Evolutionary conservation across 2,888 invertebrate species (phyloP), one percentile per base, ranked within the genome.

Genomic region (Diaphora mendica): DNA sequence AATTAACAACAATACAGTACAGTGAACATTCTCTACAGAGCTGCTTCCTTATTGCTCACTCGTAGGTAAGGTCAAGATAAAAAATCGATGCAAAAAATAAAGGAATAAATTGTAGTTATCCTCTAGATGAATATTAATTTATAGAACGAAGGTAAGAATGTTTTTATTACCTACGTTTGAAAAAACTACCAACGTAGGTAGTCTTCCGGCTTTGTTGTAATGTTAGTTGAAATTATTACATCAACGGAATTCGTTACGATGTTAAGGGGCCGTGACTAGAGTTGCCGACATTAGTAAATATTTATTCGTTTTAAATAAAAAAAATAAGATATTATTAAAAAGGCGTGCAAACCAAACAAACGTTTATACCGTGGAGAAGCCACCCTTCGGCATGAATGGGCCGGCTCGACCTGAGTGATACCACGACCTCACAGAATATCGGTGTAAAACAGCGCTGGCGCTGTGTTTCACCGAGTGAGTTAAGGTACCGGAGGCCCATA

Each of bases 31-130:
- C 73, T 76, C 48, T 76, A 67, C 74, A 71, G 78, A 78, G 76
- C 69, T 71, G 70, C 83, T 85, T 82, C 81, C 77, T 79, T 73
- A 44, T 80, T 81, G 78, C 78, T 74, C 67, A 86, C 77, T 80
- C 72, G 77, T 76, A 74, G 55, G 59, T 80, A 81, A 86, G 87
- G 87, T 83, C 85, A 85, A 76, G 78, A 80, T 64, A 76, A 66
- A 73, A 68, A 73, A 33, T 59, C 30, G 15, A 30, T 64, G 55
- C 26, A 68, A 67, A 51, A 72, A 64, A 44, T 55, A 55, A n/a
- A 55, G n/a, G 20, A 68, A 64, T 48, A 51, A 20, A 67, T 1
- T 30, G 15, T 42, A 66, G n/a, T 39, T 39, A 42, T 66, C 42
- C 39, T 66, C 17, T 44, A 66, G 42, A 42, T 42, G 26, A 67